Evolutionary conservation across 2,113 vertebrate species (phyloP), one percentile per base, ranked within the genome.

Genomic region (Cebus imitator): DNA sequence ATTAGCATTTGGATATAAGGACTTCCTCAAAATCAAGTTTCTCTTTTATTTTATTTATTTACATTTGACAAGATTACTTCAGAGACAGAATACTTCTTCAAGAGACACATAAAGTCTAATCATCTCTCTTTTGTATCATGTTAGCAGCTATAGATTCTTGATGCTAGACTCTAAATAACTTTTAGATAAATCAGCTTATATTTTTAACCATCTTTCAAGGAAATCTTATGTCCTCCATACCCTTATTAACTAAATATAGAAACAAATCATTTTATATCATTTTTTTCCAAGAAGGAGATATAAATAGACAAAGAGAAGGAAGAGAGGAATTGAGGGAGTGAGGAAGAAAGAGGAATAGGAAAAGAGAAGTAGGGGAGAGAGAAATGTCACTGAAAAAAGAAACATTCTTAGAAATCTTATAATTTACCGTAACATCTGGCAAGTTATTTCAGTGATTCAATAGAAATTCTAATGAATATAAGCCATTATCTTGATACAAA

Each of bases 1-100:
- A 95, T 70, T 95, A 95, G 11, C 13, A 27, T 68, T 83, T 93
- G 6, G 13, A 95, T 72, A 66, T 95, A 84, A 93, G 45, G 12
- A 3, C 48, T 76, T 87, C 35, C 20, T 91, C 21, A 16, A 91
- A 88, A 66, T 84, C n/a, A 84, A 73, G 14, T 80, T 88, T 68
- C 30, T 58, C 40, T 43, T 93, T 78, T 25, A 87, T 92, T 79
- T 96, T 79, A 68, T 52, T 92, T 57, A 57, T 64, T 64, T 83
- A 10, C 48, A 90, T 92, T 83, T 76, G 11, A 48, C 30, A 86
- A 55, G 27, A 64, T 91, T 84, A 68, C 50, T 57, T 66, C 40
- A 58, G 66, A 79, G 81, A 21, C 64, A 18, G 43, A 43, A 45
- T 50, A n/a, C 20, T 58, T 50, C 57, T 9, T 83, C 8, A 52